Evolutionary conservation across 1,140 invertebrate species (phyloP), one percentile per base, ranked within the genome.

Genomic region (Philopotamus ludificatus): DNA sequence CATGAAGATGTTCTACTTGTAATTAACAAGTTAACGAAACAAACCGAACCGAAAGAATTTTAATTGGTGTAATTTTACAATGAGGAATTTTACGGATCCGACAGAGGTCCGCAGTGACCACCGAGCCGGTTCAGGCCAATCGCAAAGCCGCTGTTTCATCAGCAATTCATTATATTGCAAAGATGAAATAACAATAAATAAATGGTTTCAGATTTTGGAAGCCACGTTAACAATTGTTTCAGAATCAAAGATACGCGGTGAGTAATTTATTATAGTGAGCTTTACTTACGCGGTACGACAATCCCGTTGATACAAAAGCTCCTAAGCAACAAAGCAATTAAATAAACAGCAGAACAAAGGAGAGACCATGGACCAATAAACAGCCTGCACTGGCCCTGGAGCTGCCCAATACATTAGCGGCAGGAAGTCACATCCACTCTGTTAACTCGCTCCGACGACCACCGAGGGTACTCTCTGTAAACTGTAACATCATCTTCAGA

Each of bases 271-370:
- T n/a, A n/a, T n/a, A n/a, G n/a, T n/a, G n/a, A n/a, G n/a, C n/a
- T n/a, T n/a, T n/a, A n/a, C n/a, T n/a, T n/a, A 53, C 28, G 23
- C 50, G 23, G 22, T 10, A 16, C 20, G 50, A 53, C 50, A 25
- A 26, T 22, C 50, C 3, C 23, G 20, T 3, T 22, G 22, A 53
- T 25, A 22, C 20, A 53, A 53, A 53, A 26, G 50, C 22, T 26
- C n/a, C 50, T 12, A 53, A 53, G 50, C 28, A 41, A 57, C 53
- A 57, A 57, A 42, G 53, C 53, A 57, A 57, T 57, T 57, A 57
- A 57, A 34, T 42, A 57, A 57, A 57, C 53, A 42, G 28, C 21
- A 22, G n/a, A 42, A 57, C 53, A 57, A 57, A 25, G 53, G 28
- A 28, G 49, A 22, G 50, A 25, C 21, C 50, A 53, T 53, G 53